A percentile compares a stretch with the other conserved stretches of the same genome.
phyloP scores from a whole-genome alignment of 2,888 invertebrate genomes.

The Clepsis dumicolana region DNA sequence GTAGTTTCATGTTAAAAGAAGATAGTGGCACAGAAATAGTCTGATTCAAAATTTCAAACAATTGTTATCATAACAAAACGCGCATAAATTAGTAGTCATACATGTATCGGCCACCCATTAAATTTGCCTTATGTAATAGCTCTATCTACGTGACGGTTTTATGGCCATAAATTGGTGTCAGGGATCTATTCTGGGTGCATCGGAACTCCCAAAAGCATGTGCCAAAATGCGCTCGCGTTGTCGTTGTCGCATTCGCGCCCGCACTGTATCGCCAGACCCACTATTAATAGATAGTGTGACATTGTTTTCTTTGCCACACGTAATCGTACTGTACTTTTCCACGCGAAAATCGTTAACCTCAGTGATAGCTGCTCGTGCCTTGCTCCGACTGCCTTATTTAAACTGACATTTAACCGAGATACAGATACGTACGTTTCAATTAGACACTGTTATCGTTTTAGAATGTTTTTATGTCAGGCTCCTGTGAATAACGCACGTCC shows the following conservation, averaged over 20 bases:
- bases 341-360: conserved; percentile 79
- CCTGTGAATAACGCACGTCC: conserved; percentile 6
- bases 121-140: conserved; percentile 19
- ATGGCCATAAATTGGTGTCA: conserved; percentile 61
- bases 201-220: conserved; percentile 58
- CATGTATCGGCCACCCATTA: conserved; percentile 4
- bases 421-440: conserved; percentile 40
- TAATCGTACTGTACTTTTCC: conserved; percentile 79
- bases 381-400: conserved; percentile 39
- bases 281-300: conserved; percentile 78
- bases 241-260: conserved; percentile 59
- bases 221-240: conserved; percentile 64
- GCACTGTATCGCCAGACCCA: conserved; percentile 62
- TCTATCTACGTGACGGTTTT: conserved; percentile 26
- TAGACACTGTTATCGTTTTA: conserved; percentile 37
- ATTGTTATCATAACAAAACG: background rate
- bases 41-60: background rate
- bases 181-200: conserved; percentile 62
- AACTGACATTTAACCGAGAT: conserved; percentile 35
- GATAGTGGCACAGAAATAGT: background rate
- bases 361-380: conserved; percentile 61
- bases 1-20: no score
- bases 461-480: conserved; percentile 36
- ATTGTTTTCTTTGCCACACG: conserved; percentile 73
- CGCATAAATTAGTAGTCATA: background rate